These are phyloP conservation scores for Pyrgilauda ruficollis DNA, from an alignment of 2,113 vertebrate genomes.

Conservation along the genomic window DNA sequence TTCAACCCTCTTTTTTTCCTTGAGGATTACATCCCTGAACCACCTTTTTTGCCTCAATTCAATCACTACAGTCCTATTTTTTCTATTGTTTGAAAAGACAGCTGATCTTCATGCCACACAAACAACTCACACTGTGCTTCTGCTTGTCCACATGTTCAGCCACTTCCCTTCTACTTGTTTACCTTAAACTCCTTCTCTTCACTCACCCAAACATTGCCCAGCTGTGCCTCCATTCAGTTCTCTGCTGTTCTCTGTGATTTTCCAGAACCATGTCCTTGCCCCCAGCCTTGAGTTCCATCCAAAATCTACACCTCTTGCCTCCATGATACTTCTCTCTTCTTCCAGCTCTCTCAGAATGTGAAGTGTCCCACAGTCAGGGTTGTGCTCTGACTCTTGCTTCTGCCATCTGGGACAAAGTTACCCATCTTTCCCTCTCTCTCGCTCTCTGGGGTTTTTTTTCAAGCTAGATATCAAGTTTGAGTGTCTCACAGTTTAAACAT, in stretches of 20 bases:
- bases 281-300: neutral
- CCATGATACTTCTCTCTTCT: neutral
- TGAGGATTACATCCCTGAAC: neutral
- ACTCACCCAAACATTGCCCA: accelerated
- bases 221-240: neutral
- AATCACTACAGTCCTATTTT: neutral
- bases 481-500: neutral
- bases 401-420: neutral
- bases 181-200: neutral
- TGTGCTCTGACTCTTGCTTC: neutral
- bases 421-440: neutral
- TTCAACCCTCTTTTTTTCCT: neutral
- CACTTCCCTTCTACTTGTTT: neutral
- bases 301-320: neutral
- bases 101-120: neutral
- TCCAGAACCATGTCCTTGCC: neutral
- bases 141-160: neutral
- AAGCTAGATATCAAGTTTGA: neutral
- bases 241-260: neutral
- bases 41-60: neutral
- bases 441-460: neutral
- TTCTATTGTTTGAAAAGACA: neutral
- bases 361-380: neutral
- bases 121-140: neutral
- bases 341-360: neutral